These are phyloP conservation scores for Dendrocincla fuliginosa DNA, from an alignment of 2,797 vertebrate species.

Conservation along the genomic window DNA sequence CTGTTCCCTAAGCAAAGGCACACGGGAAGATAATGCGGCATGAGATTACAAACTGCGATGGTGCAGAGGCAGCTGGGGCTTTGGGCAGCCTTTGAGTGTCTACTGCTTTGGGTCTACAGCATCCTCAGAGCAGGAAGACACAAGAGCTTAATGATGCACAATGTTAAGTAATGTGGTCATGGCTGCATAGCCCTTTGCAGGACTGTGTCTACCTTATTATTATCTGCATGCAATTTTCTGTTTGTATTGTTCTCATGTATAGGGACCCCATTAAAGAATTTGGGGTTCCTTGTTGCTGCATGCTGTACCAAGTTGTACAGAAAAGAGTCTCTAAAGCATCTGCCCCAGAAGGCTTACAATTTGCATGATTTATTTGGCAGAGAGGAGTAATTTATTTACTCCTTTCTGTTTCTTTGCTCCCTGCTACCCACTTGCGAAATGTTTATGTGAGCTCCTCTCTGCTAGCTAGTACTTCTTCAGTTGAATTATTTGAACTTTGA, in stretches of 20 bases:
- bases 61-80: neutral
- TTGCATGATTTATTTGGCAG: neutral
- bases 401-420: constrained; percentile 10
- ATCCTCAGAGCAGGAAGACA: neutral
- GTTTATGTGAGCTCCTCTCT: neutral
- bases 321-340: neutral
- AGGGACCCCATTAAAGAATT: neutral
- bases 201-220: neutral
- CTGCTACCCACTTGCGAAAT: constrained; percentile 22
- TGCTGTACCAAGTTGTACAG: neutral
- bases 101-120: neutral
- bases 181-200: neutral
- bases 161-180: accelerated
- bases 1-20: neutral
- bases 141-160: accelerated
- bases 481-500: neutral
- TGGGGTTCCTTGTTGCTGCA: neutral
- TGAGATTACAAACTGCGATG: accelerated
- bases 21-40: neutral
- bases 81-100: accelerated
- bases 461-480: neutral
- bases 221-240: neutral
- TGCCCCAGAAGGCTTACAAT: neutral
- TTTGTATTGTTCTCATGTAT: neutral
- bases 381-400: constrained; percentile 8